Evolutionary conservation across 2,888 invertebrate genomes (phyloP).

Genomic region (Petrolisthes cinctipes): DNA sequence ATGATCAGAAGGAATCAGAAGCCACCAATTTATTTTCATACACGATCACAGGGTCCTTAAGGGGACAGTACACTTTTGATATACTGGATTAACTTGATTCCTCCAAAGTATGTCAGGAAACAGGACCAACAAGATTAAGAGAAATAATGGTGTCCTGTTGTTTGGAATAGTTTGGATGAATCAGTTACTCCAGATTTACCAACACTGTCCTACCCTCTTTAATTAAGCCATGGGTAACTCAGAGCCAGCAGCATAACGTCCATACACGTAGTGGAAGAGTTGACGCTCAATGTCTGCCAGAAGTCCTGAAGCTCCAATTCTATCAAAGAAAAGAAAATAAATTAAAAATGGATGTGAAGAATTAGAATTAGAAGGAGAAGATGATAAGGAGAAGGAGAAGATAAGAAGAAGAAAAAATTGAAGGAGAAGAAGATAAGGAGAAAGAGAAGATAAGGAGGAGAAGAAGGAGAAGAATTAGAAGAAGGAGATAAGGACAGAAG

Average conservation of each 20-base stretch:
- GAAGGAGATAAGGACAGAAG: neutral
- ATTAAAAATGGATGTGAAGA: neutral
- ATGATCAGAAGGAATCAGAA: too few relatives aligned
- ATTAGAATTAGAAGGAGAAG: neutral
- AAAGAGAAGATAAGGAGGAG: neutral
- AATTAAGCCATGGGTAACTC: constrained; percentile 66
- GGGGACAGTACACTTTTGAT: too few relatives aligned
- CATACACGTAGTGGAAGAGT: constrained; percentile 71
- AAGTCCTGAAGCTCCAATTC: constrained; percentile 92
- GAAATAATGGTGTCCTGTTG: too few relatives aligned
- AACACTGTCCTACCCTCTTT: too few relatives aligned
- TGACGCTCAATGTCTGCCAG: constrained; percentile 81
- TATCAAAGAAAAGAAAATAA: constrained; percentile 20
- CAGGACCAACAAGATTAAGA: too few relatives aligned
- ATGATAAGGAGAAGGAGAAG: neutral
- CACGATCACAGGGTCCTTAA: too few relatives aligned
- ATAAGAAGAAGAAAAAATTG: too few relatives aligned
- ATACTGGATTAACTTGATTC: too few relatives aligned
- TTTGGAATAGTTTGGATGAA: too few relatives aligned
- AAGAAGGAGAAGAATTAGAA: neutral
- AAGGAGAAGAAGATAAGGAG: constrained; percentile 8
- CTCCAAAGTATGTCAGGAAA: too few relatives aligned
- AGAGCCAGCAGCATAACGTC: constrained; percentile 66
- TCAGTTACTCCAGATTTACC: too few relatives aligned
- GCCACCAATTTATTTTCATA: too few relatives aligned